Evolutionary conservation across 2,113 vertebrate genomes (phyloP).

Genomic region (Pterocles orientalis): DNA sequence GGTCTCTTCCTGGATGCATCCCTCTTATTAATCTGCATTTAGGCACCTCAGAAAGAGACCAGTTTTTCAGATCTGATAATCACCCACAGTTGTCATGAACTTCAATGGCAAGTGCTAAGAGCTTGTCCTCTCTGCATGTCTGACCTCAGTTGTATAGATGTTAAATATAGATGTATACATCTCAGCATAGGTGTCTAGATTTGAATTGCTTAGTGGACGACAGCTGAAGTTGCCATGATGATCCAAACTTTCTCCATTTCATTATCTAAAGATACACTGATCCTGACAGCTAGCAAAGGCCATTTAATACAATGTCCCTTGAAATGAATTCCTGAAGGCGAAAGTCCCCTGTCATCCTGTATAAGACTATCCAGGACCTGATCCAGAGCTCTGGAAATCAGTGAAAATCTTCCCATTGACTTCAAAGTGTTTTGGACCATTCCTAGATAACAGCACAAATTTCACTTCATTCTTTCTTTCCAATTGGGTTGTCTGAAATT

Average conservation of each 20-base stretch:
- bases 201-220: not conserved
- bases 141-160: not conserved
- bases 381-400: constrained; percentile 21
- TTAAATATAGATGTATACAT: not conserved
- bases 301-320: not conserved
- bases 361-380: not conserved
- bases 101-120: not conserved
- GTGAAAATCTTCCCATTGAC: constrained; percentile 32
- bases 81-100: not conserved
- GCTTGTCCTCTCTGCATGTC: not conserved
- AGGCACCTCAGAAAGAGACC: not conserved
- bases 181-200: not conserved
- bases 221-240: constrained; percentile 1
- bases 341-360: constrained; percentile 12
- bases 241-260: not conserved
- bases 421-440: constrained; percentile 33
- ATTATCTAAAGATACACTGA: not conserved
- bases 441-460: constrained; percentile 33
- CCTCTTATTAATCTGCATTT: not conserved
- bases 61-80: not conserved
- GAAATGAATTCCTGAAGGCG: constrained; percentile 30
- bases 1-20: not conserved
- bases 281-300: not conserved
- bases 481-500: not conserved
- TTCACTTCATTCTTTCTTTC: constrained; percentile 23